phyloP scores from a whole-genome alignment of 2,113 vertebrate genomes.

The Corythornis madagascariensis region DNA sequence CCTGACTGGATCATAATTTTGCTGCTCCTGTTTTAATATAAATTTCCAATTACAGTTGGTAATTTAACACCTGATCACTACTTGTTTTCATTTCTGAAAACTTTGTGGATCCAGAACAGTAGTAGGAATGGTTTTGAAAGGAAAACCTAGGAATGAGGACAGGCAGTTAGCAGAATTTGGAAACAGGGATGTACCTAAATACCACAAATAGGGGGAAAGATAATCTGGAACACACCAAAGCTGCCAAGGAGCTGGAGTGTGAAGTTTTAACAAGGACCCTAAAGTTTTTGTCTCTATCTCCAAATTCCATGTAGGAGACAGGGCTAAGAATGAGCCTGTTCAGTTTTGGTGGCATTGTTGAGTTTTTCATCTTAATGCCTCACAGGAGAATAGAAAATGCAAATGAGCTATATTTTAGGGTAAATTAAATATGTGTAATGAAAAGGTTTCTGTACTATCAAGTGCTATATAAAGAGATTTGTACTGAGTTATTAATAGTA shows the following conservation, averaged over 20 bases:
- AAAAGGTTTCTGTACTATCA: conserved; percentile 25
- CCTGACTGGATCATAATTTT: not conserved
- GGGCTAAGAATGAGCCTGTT: not conserved
- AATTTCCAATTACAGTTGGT: not conserved
- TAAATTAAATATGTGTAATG: not conserved
- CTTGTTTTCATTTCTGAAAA: not conserved
- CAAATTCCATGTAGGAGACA: not conserved
- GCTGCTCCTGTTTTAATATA: not conserved
- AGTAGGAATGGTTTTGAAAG: not conserved
- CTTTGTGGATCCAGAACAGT: not conserved
- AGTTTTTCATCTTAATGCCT: conserved; percentile 1
- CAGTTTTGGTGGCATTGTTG: not conserved
- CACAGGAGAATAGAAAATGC: not conserved
- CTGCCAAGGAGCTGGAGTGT: not conserved
- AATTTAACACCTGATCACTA: not conserved
- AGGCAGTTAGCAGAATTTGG: not conserved
- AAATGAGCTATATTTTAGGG: conserved; percentile 14
- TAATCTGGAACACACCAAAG: not conserved
- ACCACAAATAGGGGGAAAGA: rapidly evolving
- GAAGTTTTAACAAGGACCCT: not conserved
- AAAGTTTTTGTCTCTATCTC: not conserved
- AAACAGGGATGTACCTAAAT: not conserved
- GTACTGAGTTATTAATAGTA: conserved; percentile 5
- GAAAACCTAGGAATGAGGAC: not conserved
- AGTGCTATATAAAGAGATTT: conserved; percentile 29